Base-by-base conservation (phyloP, 1,140 invertebrate genomes). In the Hypothenemus hampei region DNA sequence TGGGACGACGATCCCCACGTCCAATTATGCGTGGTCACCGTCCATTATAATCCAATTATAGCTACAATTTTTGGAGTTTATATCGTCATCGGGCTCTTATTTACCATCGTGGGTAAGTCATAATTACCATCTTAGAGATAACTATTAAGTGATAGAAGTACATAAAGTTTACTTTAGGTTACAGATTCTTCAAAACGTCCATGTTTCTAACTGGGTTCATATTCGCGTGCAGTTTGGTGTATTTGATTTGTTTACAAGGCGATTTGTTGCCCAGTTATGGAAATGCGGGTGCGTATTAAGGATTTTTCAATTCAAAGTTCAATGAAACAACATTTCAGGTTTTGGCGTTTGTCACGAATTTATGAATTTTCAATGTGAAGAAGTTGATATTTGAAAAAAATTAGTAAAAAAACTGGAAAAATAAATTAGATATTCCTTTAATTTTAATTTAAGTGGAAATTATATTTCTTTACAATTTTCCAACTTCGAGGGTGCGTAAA, bases 191-290 rank as follows among this genome's bases (percentile, higher is more conserved):
- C 70, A 90, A 91, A 70, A 87, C 87, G 2, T 82, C 87, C n/a
- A 89, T 91, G 81, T 93, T 93, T 69, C 75, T 93, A 20, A 92
- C 87, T 19, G 91, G 91, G 21, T 87, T 92, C 65, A 85, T 89
- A 33, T 91, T 91, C 72, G 89, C 86, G 10, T 82, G 87, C 37
- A 81, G 85, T 18, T 77, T 90, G 46, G 83, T 89, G 2, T 90
- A 87, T 69, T 72, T 87, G 50, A 86, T 91, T 57, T 89, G 85
- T 70, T 76, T 82, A 43, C 86, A 88, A 66, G 85, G 88, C 61
- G 78, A 83, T 48, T 69, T 87, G 15, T 75, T 90, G 68, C 85
- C 87, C 3, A 72, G 80, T 15, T 83, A 86, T 63, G 86, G 83
- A 31, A 89, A 89, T 71, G 81, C 83, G 47, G 80, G 82, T 82